phyloP scores from a whole-genome alignment of 2,113 vertebrate species.

The Todiramphus saurophagus region DNA sequence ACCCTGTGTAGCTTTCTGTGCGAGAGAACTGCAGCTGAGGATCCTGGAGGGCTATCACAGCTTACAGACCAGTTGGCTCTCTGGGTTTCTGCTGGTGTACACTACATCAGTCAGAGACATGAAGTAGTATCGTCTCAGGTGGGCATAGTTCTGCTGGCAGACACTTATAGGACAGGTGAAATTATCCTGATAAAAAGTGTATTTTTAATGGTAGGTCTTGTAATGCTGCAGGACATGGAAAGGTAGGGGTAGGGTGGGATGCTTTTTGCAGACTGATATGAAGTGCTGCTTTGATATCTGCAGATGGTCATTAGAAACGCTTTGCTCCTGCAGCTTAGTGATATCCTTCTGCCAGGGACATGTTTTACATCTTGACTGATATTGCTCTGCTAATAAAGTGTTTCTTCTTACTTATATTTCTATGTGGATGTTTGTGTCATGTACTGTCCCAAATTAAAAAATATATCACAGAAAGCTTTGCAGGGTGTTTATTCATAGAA shows the following conservation, averaged over 20 bases:
- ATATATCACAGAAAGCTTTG: neutral
- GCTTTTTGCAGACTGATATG: neutral
- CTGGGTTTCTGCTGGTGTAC: neutral
- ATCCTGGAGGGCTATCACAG: neutral
- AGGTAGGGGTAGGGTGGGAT: neutral
- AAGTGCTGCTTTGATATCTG: neutral
- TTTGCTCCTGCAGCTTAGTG: neutral
- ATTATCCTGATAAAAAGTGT: neutral
- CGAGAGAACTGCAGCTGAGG: neutral
- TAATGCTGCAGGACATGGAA: neutral
- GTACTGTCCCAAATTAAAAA: neutral
- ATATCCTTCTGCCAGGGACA: neutral
- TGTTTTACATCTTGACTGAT: neutral
- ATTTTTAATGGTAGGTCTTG: neutral
- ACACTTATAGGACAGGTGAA: neutral
- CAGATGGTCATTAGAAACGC: accelerated
- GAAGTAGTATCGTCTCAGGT: accelerated
- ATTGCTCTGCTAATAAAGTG: neutral
- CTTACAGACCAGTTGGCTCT: neutral
- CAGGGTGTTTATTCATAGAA: neutral
- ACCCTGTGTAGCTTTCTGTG: neutral
- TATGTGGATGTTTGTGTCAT: neutral
- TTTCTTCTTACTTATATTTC: neutral
- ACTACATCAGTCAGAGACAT: neutral
- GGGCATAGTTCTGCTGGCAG: neutral